Base-by-base conservation (phyloP, 2,797 vertebrate genomes). In the Anolis apletophallus region DNA sequence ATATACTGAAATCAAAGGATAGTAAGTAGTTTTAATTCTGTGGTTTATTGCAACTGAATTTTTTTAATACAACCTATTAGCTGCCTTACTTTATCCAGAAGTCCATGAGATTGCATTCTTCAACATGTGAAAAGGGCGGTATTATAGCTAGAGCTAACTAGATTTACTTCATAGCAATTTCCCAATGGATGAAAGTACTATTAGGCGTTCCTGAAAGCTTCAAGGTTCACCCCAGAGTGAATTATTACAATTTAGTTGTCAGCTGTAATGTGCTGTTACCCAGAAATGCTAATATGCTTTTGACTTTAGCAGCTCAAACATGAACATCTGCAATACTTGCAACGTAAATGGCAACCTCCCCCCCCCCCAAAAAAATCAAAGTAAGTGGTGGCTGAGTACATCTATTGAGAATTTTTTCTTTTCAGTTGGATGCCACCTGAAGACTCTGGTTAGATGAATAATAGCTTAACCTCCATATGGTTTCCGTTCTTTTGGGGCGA, bases 401-500 rank as follows among this genome's bases (percentile, higher is more conserved):
- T 91, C 81, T 93, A 87, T 80, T 91, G 90, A 86, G 87, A 93
- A 57, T 94, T 83, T 91, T n/a, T 94, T 90, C 89, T 91, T 93
- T 94, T 94, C 93, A 90, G 93, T 95, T 90, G 92, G 90, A 91
- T 96, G 93, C 88, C 91, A 95, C 92, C 93, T 94, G 94, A 96
- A 96, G 90, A 85, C 87, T 93, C 83, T 76, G 86, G 90, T 84
- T 80, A 85, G 84, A 61, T 90, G 89, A 93, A 94, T 93, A 94
- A 85, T 91, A 94, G 95, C 87, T 88, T 0, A 1, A 93, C 94
- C 89, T 74, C 87, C 90, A 83, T 83, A 90, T 79, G 74, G 86
- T 92, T 96, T 96, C 94, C 0, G 1, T 88, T 91, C 92, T 94
- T 95, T 93, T 87, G 87, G 61, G 71, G 87, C 81, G 88, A 88